Evolutionary conservation across 2,113 vertebrate species (phyloP), one percentile per base, ranked within the genome.

Genomic region (Dromaius novaehollandiae): DNA sequence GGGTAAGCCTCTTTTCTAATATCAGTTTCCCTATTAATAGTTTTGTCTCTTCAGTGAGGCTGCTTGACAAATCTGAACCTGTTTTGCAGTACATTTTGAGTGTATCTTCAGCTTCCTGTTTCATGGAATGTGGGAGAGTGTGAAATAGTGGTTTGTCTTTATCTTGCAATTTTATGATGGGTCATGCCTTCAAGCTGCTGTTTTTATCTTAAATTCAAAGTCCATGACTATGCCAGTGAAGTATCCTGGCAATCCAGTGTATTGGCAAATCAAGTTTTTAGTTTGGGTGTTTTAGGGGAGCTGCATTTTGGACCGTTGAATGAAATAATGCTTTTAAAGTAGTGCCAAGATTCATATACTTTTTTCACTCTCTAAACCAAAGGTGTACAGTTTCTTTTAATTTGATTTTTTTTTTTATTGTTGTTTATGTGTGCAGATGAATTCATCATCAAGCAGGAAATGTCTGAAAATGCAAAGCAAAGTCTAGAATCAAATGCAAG

Each of bases 401-500:
- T 50, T 56, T 79, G 38, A 38, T 12, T 40, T 91, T 53, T 51
- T 40, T 92, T 26, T 24, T 20, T 79, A 90, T 26, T 75, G 73
- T 61, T 75, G n/a, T 91, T 34, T 32, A 18, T 75, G 32, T 89
- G n/a, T 58, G 17, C 97, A 98, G 98, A 93, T 91, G 97, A 97
- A 11, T 75, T 88, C 48, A 64, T 75, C 64, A 58, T 82, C 1
- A 78, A 95, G 32, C 97, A 96, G 13, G 90, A 97, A 34, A 25
- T 66, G 2, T 79, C 95, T 8, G 97, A 97, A 61, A 98, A 97
- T 80, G 53, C 89, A 3, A 97, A 97, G 65, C 91, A 70, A 2
- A 46, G 34, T 71, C 93, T 95, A 9, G 97, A 98, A 6, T 96
- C 97, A 64, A 92, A 26, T 73, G 17, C 94, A 24, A 98, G 96